Conservation (phyloP, 2,113 vertebrate genomes). For the Macrotis lagotis region DNA sequence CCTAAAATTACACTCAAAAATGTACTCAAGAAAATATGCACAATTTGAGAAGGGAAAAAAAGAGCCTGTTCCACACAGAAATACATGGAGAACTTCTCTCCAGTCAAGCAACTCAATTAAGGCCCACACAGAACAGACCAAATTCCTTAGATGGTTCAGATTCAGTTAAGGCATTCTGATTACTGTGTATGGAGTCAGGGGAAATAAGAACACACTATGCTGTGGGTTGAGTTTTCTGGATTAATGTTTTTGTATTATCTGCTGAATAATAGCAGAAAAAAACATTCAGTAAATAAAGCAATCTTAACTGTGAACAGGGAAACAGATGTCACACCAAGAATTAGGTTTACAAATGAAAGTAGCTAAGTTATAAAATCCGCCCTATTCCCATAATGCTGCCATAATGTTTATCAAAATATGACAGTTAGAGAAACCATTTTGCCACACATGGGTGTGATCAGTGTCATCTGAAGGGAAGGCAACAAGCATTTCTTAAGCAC, state of each 20-base stretch:
- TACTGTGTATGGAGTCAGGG: neutral
- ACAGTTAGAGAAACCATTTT: neutral
- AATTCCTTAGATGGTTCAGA: neutral
- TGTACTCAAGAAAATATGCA: neutral
- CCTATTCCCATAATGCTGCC: neutral
- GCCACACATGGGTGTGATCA: neutral
- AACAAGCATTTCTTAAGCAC: neutral
- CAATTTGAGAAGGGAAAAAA: neutral
- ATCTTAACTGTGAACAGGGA: neutral
- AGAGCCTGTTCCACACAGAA: neutral
- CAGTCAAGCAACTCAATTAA: neutral
- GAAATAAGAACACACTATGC: neutral
- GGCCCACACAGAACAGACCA: neutral
- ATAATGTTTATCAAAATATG: neutral
- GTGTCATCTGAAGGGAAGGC: neutral
- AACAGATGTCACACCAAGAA: neutral
- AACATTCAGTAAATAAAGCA: constrained; percentile 5
- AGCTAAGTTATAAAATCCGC: neutral
- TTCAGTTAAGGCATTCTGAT: neutral
- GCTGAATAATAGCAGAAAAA: neutral
- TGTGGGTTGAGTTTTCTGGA: neutral
- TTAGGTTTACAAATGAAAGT: neutral
- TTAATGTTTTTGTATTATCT: neutral
- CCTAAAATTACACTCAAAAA: neutral
- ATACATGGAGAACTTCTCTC: neutral